Conservation (phyloP, 2,888 invertebrate genomes). For the Geophilus truncorum region DNA sequence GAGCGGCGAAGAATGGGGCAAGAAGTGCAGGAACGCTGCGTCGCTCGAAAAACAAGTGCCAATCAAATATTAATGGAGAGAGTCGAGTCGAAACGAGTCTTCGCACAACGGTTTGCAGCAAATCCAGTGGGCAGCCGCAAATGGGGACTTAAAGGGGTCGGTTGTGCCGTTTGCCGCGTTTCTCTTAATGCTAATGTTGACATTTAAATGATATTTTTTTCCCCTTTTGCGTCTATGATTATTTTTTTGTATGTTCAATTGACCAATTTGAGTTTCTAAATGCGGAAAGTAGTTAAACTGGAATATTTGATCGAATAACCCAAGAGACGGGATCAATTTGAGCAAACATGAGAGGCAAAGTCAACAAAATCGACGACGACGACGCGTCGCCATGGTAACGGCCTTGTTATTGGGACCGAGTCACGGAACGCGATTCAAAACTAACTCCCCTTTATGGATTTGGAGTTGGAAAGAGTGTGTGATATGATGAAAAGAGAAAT, state of each 20-base stretch:
- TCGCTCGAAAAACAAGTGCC: neutral
- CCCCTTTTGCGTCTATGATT: neutral
- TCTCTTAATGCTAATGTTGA: neutral
- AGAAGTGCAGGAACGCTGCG: no score
- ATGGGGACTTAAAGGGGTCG: neutral
- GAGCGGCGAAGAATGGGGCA: neutral
- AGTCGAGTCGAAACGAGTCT: neutral
- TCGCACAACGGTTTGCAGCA: neutral
- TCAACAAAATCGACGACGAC: constrained; percentile 10
- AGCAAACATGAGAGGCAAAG: neutral
- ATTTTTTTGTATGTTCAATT: neutral
- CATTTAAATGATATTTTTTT: neutral
- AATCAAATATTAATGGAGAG: neutral
- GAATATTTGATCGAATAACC: constrained; percentile 10
- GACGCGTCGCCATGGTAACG: neutral
- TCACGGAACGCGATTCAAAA: constrained; percentile 5
- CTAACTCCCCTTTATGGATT: constrained; percentile 4
- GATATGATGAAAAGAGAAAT: neutral
- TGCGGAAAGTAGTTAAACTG: neutral
- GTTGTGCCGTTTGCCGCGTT: neutral
- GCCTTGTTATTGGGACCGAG: neutral
- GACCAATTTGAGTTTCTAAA: neutral
- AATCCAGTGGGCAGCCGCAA: neutral
- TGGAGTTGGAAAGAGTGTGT: neutral
- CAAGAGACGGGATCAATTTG: constrained; percentile 10